Evolutionary conservation across 2,888 invertebrate species (phyloP).

Genomic region (Pherbina coryleti): DNA sequence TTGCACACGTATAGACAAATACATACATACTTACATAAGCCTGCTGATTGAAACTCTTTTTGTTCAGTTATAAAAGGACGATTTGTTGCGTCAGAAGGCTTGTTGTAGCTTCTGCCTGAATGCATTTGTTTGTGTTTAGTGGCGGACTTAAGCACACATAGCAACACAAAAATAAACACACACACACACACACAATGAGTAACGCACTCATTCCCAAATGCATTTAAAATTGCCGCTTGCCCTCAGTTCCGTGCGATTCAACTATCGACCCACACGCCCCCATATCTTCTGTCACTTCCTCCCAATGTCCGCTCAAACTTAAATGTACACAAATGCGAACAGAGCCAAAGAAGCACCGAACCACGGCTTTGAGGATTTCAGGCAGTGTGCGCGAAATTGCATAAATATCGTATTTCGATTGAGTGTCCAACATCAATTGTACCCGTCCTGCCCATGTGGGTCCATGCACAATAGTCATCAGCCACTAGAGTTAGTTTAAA

Average conservation of each 20-base stretch:
- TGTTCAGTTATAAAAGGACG: not conserved
- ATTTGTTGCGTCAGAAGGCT: not conserved
- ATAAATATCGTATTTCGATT: constrained; percentile 52
- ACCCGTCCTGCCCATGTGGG: not conserved
- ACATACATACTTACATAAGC: not conserved
- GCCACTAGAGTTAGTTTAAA: constrained; percentile 13
- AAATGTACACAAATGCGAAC: constrained; percentile 45
- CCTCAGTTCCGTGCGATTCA: not conserved
- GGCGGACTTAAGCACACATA: constrained; percentile 65
- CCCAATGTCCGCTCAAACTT: constrained; percentile 51
- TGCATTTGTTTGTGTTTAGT: constrained; percentile 68
- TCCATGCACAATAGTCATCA: not conserved
- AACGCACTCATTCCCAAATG: not conserved
- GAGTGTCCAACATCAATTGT: not conserved
- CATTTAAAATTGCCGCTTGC: constrained; percentile 1
- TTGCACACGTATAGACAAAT: not conserved
- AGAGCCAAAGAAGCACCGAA: constrained; percentile 48
- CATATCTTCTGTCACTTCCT: not conserved
- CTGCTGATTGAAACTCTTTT: constrained; percentile 1
- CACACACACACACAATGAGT: not conserved
- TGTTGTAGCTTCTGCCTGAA: constrained; percentile 62
- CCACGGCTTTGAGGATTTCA: constrained; percentile 56
- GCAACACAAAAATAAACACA: not conserved
- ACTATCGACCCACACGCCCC: not conserved
- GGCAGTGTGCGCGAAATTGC: constrained; percentile 63